A percentile compares a stretch with the other conserved stretches of the same genome.
Conservation (phyloP, 1,140 invertebrate species). For the Tribolium castaneum region DNA sequence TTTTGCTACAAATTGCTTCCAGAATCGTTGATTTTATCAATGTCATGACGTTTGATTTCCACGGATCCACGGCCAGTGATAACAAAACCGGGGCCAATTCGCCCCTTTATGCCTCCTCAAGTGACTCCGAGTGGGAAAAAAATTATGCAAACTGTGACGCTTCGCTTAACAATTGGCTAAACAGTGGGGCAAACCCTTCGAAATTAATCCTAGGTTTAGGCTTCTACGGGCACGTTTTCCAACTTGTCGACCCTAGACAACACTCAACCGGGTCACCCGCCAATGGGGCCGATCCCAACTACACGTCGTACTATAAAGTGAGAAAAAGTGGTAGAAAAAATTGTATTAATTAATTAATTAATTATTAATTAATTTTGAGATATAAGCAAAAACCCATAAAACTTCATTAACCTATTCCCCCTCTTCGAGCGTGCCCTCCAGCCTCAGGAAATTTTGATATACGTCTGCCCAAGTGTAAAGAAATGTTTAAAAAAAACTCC, state of each 20-base stretch:
- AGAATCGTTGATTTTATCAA: not conserved
- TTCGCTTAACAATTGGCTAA: slow-evolving; percentile 61
- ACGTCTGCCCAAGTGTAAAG: no score
- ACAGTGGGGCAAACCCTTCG: slow-evolving; percentile 63
- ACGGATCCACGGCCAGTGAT: slow-evolving; percentile 74
- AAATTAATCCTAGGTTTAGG: slow-evolving; percentile 75
- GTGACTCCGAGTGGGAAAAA: not conserved
- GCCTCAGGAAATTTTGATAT: no score
- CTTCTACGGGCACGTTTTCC: slow-evolving; percentile 72
- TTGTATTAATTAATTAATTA: no score
- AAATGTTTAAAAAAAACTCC: no score
- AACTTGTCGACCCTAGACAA: slow-evolving; percentile 62
- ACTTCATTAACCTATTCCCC: no score
- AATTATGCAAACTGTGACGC: slow-evolving; percentile 49
- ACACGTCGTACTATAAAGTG: not conserved
- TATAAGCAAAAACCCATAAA: no score
- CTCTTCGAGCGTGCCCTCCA: no score
- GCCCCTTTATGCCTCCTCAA: slow-evolving; percentile 58
- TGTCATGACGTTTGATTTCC: not conserved
- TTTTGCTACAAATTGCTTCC: not conserved
- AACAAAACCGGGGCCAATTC: slow-evolving; percentile 66
- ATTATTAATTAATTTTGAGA: no score
- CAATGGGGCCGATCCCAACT: slow-evolving; percentile 56
- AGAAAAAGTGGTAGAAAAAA: no score
- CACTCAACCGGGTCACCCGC: slow-evolving; percentile 65